These are phyloP conservation scores for Gasteruption jaculator DNA, from an alignment of 2,888 invertebrate genomes.

Conservation along the genomic window DNA sequence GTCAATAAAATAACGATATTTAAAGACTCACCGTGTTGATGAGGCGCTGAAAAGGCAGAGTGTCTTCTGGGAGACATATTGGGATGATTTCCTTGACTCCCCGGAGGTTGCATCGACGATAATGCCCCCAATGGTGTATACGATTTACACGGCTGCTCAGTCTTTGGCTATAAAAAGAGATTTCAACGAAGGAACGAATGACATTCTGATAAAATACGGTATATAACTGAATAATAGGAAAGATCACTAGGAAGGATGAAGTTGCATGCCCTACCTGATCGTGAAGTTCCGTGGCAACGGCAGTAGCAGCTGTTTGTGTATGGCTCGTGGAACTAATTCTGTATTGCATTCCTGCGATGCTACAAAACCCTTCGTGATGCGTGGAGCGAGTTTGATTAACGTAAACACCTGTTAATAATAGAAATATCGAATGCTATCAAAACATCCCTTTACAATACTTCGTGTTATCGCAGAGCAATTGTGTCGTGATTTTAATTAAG, in stretches of 20 bases:
- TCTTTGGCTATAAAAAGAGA: conserved; percentile 34
- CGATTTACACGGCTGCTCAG: conserved; percentile 58
- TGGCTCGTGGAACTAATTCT: conserved; percentile 83
- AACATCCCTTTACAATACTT: neutral
- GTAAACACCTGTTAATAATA: conserved; percentile 60
- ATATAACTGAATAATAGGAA: conserved; percentile 2
- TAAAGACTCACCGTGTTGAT: conserved; percentile 57
- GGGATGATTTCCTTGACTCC: conserved; percentile 52
- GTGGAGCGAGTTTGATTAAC: conserved; percentile 71
- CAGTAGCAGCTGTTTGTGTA: conserved; percentile 79
- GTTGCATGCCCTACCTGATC: conserved; percentile 41
- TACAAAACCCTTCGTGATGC: conserved; percentile 78
- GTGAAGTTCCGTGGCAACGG: conserved; percentile 61
- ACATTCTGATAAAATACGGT: neutral
- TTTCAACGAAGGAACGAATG: conserved; percentile 12
- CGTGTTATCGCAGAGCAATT: neutral
- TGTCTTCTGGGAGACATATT: conserved; percentile 50
- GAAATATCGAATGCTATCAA: too few species aligned
- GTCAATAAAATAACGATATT: conserved; percentile 10
- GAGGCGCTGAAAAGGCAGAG: conserved; percentile 55
- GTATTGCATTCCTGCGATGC: conserved; percentile 81
- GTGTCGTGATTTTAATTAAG: too few species aligned
- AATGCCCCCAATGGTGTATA: conserved; percentile 81
- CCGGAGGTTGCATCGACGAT: conserved; percentile 84
- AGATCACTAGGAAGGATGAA: neutral